Evolutionary conservation across 2,113 vertebrate genomes (phyloP).

Genomic region (Pseudonaja textilis): DNA sequence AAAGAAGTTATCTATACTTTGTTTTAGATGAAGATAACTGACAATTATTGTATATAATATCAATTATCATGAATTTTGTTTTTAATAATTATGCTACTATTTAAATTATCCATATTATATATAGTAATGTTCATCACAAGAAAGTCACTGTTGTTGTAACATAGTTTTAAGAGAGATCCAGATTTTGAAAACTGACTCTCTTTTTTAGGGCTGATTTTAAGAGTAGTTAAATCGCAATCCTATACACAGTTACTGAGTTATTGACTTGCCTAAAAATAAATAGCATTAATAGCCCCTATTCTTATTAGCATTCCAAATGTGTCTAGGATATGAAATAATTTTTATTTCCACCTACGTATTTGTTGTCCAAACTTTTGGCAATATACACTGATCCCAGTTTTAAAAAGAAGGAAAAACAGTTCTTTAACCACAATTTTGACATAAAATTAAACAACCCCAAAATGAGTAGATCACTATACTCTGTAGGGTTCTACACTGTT

Average conservation of each 20-base stretch:
- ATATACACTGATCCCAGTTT: slow-evolving; percentile 39
- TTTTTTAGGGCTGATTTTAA: slow-evolving; percentile 23
- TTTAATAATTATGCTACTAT: slow-evolving; percentile 54
- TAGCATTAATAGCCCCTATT: not conserved
- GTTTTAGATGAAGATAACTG: slow-evolving; percentile 9
- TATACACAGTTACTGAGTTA: not conserved
- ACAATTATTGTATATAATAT: slow-evolving; percentile 55
- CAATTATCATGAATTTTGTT: slow-evolving; percentile 50
- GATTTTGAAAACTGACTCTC: slow-evolving; percentile 9
- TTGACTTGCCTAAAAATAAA: not conserved
- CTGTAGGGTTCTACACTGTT: not conserved
- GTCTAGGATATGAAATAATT: not conserved
- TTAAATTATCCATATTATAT: slow-evolving; percentile 55
- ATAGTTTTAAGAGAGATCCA: slow-evolving; percentile 57
- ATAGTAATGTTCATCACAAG: slow-evolving; percentile 46
- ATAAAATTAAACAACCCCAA: not conserved
- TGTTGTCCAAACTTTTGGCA: not conserved
- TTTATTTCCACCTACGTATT: not conserved
- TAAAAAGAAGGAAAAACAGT: slow-evolving; percentile 43
- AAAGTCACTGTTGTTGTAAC: slow-evolving; percentile 42
- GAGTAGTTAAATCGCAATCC: not conserved
- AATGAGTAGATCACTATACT: not conserved
- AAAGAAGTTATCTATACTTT: not conserved
- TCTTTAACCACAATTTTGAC: not conserved
- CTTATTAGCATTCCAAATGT: slow-evolving; percentile 12